These are phyloP conservation scores for Leptinotarsa undecemlineata DNA, from an alignment of 1,140 invertebrate genomes.

Conservation along the genomic window DNA sequence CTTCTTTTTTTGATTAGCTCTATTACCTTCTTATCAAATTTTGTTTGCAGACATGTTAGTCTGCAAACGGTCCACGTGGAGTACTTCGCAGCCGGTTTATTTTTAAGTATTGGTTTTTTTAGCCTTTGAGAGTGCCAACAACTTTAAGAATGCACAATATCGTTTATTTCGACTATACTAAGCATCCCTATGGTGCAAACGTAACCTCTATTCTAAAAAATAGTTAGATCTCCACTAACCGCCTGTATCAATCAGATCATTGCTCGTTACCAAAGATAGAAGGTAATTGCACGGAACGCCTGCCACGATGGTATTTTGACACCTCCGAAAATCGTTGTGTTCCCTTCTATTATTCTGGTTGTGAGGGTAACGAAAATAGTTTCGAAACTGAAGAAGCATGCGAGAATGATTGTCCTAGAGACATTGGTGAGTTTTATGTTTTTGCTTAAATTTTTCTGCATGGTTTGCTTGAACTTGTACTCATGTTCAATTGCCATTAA, in stretches of 20 bases:
- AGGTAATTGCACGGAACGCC: constrained; percentile 79
- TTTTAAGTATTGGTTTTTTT: too few species aligned
- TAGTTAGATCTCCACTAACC: constrained; percentile 4
- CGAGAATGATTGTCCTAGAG: constrained; percentile 76
- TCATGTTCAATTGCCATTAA: neutral
- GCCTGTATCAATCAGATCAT: constrained; percentile 62
- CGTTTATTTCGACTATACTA: too few species aligned
- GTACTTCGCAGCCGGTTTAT: too few species aligned
- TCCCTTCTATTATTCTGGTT: constrained; percentile 94
- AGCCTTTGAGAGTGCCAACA: too few species aligned
- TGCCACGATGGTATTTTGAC: constrained; percentile 87
- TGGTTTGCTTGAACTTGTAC: too few species aligned
- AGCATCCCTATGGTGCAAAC: too few species aligned
- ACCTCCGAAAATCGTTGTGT: constrained; percentile 81
- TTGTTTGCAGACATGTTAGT: too few species aligned
- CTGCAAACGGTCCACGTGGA: too few species aligned
- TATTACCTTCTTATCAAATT: too few species aligned
- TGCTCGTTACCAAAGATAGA: constrained; percentile 78
- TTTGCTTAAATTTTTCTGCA: neutral
- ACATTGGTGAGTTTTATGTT: constrained; percentile 69
- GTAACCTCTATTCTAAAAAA: too few species aligned
- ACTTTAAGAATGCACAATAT: too few species aligned
- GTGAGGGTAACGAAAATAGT: constrained; percentile 87
- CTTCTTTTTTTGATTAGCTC: too few species aligned
- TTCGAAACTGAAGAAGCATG: constrained; percentile 80